Conservation (phyloP, 2,113 vertebrate genomes). For the Dissostichus mawsoni region DNA sequence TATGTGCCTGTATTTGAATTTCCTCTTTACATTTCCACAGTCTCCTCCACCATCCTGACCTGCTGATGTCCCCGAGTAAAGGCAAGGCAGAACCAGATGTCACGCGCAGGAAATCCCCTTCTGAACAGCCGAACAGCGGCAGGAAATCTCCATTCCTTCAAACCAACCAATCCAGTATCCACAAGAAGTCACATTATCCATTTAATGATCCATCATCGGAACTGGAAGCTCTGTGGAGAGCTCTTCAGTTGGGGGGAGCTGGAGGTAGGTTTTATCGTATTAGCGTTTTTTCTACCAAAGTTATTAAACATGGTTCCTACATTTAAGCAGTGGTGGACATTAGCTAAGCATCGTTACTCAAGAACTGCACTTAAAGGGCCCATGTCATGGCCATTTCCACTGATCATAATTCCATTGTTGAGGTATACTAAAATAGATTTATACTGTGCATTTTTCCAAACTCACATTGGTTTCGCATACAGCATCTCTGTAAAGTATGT, state of each 20-base stretch:
- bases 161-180: constrained; percentile 15
- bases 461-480: no score
- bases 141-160: constrained; percentile 27
- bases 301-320: no score
- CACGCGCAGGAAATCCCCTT: constrained; percentile 84
- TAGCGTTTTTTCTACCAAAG: neutral
- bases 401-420: no score
- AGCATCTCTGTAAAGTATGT: no score
- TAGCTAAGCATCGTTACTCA: no score
- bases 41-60: constrained; percentile 78
- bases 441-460: no score
- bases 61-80: constrained; percentile 78
- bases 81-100: constrained; percentile 81
- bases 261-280: constrained; percentile 38
- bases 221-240: constrained; percentile 46
- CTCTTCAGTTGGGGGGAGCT: constrained; percentile 31
- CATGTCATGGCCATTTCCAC: no score
- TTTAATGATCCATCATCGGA: constrained; percentile 17
- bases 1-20: neutral
- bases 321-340: no score
- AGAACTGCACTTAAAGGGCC: no score
- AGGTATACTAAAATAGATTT: no score
- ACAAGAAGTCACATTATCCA: constrained; percentile 33
- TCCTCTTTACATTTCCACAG: constrained; percentile 51
- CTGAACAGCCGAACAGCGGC: constrained; percentile 72